Percentiles rank a stretch among this genome's conserved stretches.
Conservation (phyloP, 2,113 vertebrate species). For the Notothenia coriiceps region DNA sequence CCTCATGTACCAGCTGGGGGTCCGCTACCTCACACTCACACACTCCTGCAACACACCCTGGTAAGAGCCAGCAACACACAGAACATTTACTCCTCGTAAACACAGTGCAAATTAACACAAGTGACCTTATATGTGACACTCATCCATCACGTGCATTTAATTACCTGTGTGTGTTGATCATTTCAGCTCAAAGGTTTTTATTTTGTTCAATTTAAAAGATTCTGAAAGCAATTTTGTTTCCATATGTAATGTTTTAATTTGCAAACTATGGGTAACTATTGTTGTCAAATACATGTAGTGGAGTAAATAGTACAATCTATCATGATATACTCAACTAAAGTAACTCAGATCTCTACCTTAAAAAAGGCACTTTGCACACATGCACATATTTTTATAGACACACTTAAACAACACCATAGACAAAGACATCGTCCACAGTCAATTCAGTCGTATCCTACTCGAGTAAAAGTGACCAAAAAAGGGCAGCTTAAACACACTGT, state of each 20-base stretch:
- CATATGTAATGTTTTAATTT: not conserved
- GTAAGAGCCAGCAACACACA: constrained; percentile 75
- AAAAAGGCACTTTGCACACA: too few relatives aligned
- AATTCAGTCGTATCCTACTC: not conserved
- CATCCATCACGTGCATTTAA: too few relatives aligned
- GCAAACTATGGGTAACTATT: not conserved
- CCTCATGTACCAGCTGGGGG: constrained; percentile 90
- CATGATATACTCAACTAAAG: not conserved
- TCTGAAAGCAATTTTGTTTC: not conserved
- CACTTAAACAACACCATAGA: not conserved
- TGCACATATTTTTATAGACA: not conserved
- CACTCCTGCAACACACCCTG: constrained; percentile 97
- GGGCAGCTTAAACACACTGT: not conserved
- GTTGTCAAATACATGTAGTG: not conserved
- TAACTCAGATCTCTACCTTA: not conserved
- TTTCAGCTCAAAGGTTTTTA: not conserved
- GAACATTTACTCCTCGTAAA: not conserved
- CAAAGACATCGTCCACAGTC: not conserved
- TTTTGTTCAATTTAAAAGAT: not conserved
- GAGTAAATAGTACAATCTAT: not conserved
- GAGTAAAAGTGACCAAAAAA: not conserved
- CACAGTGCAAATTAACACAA: not conserved
- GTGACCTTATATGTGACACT: not conserved
- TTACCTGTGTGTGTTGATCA: not conserved
- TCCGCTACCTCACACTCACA: constrained; percentile 94